phyloP scores from a whole-genome alignment of 2,113 vertebrate genomes.

The Paracyprichromis sp. region DNA sequence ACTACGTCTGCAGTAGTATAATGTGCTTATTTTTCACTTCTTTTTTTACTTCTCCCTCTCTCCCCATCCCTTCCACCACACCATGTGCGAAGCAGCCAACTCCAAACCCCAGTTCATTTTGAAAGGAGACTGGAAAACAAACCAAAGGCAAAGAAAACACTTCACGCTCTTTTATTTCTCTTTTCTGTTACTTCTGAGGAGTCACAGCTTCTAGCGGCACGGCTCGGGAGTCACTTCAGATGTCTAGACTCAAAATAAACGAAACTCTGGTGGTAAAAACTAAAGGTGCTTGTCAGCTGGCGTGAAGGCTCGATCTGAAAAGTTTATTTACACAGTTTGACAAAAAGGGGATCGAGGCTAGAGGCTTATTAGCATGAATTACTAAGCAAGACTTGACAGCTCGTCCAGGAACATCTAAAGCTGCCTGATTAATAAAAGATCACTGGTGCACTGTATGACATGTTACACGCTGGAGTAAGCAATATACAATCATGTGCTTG shows the following conservation, averaged over 20 bases:
- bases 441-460: not conserved
- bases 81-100: conserved; percentile 57
- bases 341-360: not conserved
- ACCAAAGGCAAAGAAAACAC: conserved; percentile 71
- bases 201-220: conserved; percentile 47
- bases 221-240: conserved; percentile 51
- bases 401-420: not conserved
- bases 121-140: conserved; percentile 70
- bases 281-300: conserved; percentile 39
- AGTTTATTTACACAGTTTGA: conserved; percentile 49
- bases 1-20: not conserved
- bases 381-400: not conserved
- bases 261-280: conserved; percentile 48
- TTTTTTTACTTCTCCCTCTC: not conserved
- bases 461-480: not conserved
- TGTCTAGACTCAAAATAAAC: conserved; percentile 73
- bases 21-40: not conserved
- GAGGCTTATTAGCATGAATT: conserved; percentile 9
- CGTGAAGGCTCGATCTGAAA: conserved; percentile 11
- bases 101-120: conserved; percentile 66
- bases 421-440: not conserved
- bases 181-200: conserved; percentile 39
- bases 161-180: conserved; percentile 18
- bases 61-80: conserved; percentile 31
- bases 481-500: not conserved